Conservation (phyloP, 2,113 vertebrate genomes). For the Myrmophylax atrothorax region DNA sequence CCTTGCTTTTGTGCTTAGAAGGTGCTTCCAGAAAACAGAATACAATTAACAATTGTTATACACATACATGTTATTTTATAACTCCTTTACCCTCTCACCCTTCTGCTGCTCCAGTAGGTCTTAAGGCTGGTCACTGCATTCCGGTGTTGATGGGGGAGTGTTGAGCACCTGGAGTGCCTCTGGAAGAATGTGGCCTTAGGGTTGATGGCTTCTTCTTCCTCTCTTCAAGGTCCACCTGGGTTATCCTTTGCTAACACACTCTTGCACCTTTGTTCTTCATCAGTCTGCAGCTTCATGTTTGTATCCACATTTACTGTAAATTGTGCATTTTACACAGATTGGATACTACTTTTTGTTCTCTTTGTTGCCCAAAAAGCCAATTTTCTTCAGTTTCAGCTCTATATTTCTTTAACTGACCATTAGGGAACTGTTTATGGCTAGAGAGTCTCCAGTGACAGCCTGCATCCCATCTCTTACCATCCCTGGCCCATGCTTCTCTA, state of each 20-base stretch:
- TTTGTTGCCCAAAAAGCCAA: neutral
- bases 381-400: neutral
- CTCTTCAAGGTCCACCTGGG: neutral
- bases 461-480: neutral
- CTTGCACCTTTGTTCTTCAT: neutral
- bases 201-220: neutral
- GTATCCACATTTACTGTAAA: neutral
- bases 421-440: neutral
- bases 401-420: neutral
- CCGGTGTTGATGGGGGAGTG: neutral
- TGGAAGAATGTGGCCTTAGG: neutral
- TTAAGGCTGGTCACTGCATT: neutral
- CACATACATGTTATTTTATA: neutral
- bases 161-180: neutral
- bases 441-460: neutral
- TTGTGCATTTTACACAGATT: neutral
- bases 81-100: neutral
- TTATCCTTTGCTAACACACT: neutral
- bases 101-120: fast-evolving
- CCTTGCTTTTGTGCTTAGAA: neutral
- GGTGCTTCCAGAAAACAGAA: neutral
- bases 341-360: neutral
- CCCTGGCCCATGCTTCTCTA: neutral
- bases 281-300: neutral
- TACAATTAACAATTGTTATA: neutral